These are phyloP conservation scores for Nothocercus julius DNA, from an alignment of 2,113 vertebrate species.

Conservation along the genomic window DNA sequence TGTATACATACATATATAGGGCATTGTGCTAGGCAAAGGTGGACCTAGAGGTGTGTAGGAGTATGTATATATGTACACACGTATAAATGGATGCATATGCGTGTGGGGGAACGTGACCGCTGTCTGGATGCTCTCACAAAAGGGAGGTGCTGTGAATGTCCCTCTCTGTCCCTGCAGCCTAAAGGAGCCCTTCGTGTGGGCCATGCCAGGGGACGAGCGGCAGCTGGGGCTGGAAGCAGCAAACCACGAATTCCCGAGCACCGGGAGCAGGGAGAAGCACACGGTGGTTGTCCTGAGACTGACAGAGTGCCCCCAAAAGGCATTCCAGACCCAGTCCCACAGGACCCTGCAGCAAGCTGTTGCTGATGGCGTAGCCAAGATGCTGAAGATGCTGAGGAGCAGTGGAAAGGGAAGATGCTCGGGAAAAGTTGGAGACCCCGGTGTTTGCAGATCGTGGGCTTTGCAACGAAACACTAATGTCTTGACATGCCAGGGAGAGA, in stretches of 20 bases:
- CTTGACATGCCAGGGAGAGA: background rate
- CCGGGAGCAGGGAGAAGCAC: constrained; percentile 69
- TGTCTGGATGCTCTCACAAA: background rate
- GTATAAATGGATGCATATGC: background rate
- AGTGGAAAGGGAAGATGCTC: background rate
- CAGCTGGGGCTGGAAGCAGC: constrained; percentile 62
- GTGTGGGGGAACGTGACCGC: background rate
- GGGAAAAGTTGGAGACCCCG: background rate
- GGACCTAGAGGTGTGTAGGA: background rate
- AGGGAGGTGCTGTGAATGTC: background rate
- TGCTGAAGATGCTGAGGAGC: background rate
- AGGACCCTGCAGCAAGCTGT: background rate
- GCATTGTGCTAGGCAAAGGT: background rate
- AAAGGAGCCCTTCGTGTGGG: constrained; percentile 60
- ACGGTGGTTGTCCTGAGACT: constrained; percentile 76
- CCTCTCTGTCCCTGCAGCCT: constrained; percentile 2
- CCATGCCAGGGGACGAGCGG: constrained; percentile 39
- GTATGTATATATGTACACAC: background rate
- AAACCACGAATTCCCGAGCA: constrained; percentile 76
- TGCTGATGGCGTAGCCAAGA: background rate
- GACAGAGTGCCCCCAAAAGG: constrained; percentile 77
- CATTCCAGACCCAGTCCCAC: background rate
- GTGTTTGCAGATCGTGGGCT: background rate
- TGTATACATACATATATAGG: background rate
- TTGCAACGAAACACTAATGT: background rate